These are phyloP conservation scores for Microctenopoma steveboyesi DNA, from an alignment of 2,797 vertebrate species.

Conservation along the genomic window DNA sequence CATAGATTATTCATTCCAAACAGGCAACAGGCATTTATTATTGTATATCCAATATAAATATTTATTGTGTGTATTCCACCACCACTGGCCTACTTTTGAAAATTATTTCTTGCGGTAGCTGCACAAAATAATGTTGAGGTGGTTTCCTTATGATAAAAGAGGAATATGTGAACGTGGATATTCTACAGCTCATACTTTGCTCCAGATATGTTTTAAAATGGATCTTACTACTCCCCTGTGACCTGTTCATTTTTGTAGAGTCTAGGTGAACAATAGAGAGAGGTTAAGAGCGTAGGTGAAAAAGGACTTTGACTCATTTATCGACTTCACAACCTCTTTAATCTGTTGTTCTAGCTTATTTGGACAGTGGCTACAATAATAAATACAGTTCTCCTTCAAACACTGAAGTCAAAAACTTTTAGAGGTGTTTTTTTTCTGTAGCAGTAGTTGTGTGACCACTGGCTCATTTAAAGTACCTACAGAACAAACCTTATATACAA, in stretches of 20 bases:
- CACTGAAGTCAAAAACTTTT: neutral
- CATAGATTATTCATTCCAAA: neutral
- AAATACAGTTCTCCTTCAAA: neutral
- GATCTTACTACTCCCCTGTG: constrained; percentile 12
- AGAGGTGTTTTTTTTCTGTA: neutral
- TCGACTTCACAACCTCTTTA: neutral
- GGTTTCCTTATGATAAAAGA: neutral
- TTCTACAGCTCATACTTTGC: neutral
- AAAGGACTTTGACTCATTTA: constrained; percentile 2
- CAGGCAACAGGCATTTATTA: neutral
- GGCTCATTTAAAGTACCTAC: no score
- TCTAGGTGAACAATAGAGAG: constrained; percentile 3
- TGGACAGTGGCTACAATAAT: neutral
- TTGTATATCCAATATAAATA: neutral
- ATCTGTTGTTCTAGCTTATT: neutral
- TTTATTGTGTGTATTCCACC: neutral
- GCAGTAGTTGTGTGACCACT: no score
- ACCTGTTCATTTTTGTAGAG: constrained; percentile 9
- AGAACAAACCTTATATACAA: no score
- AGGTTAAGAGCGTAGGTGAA: constrained; percentile 15
- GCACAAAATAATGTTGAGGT: neutral
- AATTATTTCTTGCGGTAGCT: neutral
- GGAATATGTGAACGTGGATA: neutral
- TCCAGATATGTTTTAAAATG: constrained; percentile 30
- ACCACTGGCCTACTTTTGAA: neutral